Evolutionary conservation across 1,140 invertebrate genomes (phyloP).

Genomic region (Pseudomyrmex sp.): DNA sequence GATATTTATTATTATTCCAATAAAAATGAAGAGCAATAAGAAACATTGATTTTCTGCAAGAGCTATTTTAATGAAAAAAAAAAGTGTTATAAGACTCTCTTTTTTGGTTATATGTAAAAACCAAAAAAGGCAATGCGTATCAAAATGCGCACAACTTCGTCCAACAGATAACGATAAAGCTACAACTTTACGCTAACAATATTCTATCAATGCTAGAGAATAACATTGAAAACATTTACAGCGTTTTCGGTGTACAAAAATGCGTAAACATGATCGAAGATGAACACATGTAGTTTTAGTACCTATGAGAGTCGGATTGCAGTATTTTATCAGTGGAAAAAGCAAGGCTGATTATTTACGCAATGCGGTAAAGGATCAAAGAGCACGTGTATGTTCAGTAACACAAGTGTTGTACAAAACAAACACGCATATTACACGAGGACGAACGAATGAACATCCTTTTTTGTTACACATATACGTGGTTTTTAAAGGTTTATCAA

Average conservation of each 20-base stretch:
- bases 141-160: not conserved
- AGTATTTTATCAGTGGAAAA: not conserved
- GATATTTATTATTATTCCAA: too few species aligned
- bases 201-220: too few species aligned
- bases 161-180: not conserved
- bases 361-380: slow-evolving; percentile 44
- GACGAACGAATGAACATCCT: not conserved
- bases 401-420: slow-evolving; percentile 44
- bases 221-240: not conserved
- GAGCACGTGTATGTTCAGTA: not conserved
- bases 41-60: too few species aligned
- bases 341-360: slow-evolving; percentile 7
- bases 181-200: not conserved
- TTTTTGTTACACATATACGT: slow-evolving; percentile 2
- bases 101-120: too few species aligned
- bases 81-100: too few species aligned
- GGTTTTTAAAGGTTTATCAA: slow-evolving; percentile 51
- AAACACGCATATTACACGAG: slow-evolving; percentile 51
- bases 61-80: too few species aligned
- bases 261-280: not conserved
- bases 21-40: too few species aligned
- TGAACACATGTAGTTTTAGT: not conserved
- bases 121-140: not conserved
- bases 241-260: not conserved
- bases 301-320: too few species aligned